A percentile compares a stretch with the other conserved stretches of the same genome.
These are phyloP conservation scores for Pterophyllum scalare DNA, from an alignment of 2,113 vertebrate genomes.

Conservation along the genomic window DNA sequence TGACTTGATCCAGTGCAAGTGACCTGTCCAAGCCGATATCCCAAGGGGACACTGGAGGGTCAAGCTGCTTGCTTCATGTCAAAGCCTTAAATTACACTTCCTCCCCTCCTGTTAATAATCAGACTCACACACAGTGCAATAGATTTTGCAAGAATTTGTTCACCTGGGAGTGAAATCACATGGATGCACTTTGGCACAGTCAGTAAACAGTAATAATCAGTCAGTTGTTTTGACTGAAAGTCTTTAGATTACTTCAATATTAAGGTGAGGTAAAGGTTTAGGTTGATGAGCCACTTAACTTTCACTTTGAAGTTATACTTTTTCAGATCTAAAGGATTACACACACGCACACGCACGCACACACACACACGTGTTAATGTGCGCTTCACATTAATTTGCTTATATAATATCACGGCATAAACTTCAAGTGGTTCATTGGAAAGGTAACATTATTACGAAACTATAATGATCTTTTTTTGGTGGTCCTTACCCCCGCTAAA, in stretches of 20 bases:
- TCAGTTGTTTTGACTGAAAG: background rate
- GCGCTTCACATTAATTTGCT: background rate
- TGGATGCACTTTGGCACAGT: background rate
- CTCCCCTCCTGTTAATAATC: slow-evolving; percentile 43
- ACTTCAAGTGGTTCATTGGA: background rate
- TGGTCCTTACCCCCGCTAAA: too few relatives aligned
- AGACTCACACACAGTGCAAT: background rate
- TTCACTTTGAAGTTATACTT: background rate
- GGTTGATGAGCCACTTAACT: background rate
- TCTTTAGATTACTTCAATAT: background rate
- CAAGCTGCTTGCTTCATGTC: slow-evolving; percentile 49
- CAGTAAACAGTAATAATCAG: background rate
- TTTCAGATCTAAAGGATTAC: background rate
- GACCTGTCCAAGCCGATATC: slow-evolving; percentile 63
- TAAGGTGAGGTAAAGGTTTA: background rate
- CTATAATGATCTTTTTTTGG: background rate
- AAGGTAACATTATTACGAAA: background rate
- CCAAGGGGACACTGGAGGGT: slow-evolving; percentile 28
- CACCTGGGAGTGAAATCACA: background rate
- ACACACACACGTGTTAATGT: too few relatives aligned
- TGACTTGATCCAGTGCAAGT: slow-evolving; percentile 48
- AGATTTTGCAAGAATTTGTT: background rate
- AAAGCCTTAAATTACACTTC: slow-evolving; percentile 49
- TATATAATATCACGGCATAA: background rate
- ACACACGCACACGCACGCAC: too few relatives aligned